Evolutionary conservation across 2,888 invertebrate genomes (phyloP).

Genomic region (Chrysopilus asiliformis): DNA sequence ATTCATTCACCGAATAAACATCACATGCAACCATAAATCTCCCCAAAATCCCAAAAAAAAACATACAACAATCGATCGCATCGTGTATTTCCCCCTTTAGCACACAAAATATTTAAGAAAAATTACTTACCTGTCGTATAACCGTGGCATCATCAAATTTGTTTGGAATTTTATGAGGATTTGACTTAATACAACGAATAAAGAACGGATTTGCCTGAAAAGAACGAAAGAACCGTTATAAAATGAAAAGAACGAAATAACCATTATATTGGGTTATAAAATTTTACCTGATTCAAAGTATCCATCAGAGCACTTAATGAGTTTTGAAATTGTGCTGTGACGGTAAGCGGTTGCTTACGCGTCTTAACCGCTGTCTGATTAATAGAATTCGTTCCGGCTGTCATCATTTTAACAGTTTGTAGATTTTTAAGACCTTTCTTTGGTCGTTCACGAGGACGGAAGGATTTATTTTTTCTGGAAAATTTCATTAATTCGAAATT

Average conservation of each 20-base stretch:
- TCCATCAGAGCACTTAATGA: slow-evolving; percentile 87
- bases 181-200: slow-evolving; percentile 86
- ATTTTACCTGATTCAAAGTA: slow-evolving; percentile 59
- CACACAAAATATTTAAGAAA: too few relatives aligned
- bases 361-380: slow-evolving; percentile 41
- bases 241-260: background rate
- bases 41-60: too few relatives aligned
- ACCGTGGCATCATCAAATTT: slow-evolving; percentile 89
- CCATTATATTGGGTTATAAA: background rate
- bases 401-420: slow-evolving; percentile 82
- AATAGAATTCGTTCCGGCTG: slow-evolving; percentile 38
- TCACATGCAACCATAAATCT: too few relatives aligned
- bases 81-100: too few relatives aligned
- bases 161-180: slow-evolving; percentile 83
- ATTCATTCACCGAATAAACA: too few relatives aligned
- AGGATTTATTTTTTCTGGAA: slow-evolving; percentile 91
- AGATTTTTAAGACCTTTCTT: slow-evolving; percentile 82
- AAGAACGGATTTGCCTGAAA: slow-evolving; percentile 42
- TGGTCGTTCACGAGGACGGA: slow-evolving; percentile 71
- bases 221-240: slow-evolving; percentile 1
- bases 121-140: slow-evolving; percentile 45
- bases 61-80: too few relatives aligned
- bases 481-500: slow-evolving; percentile 20
- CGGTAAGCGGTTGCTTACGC: slow-evolving; percentile 79
- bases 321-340: slow-evolving; percentile 89